Percentiles rank a stretch among this genome's conserved stretches.
Evolutionary conservation across 1,140 invertebrate species (phyloP).

Genomic region (Brachionus paranguensis): DNA sequence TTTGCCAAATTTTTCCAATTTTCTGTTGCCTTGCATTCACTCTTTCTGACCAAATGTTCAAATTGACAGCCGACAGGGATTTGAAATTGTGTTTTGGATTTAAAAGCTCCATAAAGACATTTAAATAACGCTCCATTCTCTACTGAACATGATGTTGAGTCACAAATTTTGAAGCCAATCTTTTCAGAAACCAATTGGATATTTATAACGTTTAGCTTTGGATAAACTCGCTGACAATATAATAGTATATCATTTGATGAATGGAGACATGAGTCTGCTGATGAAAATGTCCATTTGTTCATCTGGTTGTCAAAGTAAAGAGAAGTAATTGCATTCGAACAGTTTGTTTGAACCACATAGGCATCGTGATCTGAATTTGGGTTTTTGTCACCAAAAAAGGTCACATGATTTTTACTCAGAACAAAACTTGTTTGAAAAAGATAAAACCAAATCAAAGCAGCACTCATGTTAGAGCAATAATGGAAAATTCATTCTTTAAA

Average conservation of each 20-base stretch:
- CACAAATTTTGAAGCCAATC: neutral
- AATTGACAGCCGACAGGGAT: neutral
- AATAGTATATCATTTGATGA: neutral
- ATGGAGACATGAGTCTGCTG: neutral
- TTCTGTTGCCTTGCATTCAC: neutral
- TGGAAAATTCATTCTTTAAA: neutral
- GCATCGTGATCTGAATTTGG: neutral
- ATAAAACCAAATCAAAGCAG: neutral
- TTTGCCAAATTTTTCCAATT: neutral
- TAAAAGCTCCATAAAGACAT: slow-evolving; percentile 22
- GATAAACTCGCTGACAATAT: slow-evolving; percentile 23
- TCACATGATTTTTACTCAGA: neutral
- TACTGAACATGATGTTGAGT: neutral
- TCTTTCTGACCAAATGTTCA: neutral
- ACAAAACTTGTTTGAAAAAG: neutral
- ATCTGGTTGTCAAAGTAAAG: neutral
- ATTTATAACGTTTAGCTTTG: neutral
- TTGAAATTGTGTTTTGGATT: neutral
- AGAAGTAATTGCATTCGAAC: neutral
- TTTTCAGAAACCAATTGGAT: neutral
- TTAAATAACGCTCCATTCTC: neutral
- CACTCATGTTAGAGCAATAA: neutral
- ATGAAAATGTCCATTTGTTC: neutral
- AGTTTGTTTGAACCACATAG: neutral
- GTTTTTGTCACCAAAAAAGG: neutral